A percentile compares a stretch with the other conserved stretches of the same genome.
Conservation (phyloP, 2,113 vertebrate species). For the Python bivittatus region DNA sequence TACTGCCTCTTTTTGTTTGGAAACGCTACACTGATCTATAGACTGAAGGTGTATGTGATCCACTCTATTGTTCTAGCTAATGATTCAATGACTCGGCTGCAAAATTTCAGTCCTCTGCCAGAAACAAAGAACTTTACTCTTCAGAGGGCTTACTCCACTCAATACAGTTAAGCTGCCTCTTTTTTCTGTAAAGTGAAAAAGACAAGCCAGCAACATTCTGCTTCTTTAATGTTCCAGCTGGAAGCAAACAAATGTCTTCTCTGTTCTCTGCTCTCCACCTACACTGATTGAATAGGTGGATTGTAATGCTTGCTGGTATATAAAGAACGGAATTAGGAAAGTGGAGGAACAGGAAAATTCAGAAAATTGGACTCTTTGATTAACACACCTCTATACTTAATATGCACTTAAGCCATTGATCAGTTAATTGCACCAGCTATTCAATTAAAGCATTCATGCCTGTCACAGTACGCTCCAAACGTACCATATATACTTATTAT, state of each 20-base stretch:
- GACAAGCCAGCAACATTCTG: neutral
- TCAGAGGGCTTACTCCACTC: neutral
- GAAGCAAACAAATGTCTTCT: slow-evolving; percentile 25
- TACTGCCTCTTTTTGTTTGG: neutral
- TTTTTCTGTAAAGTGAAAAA: slow-evolving; percentile 1
- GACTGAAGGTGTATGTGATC: neutral
- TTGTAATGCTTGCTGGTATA: neutral
- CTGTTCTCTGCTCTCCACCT: slow-evolving; percentile 4
- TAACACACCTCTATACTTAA: slow-evolving; percentile 28
- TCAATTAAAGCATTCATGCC: slow-evolving; percentile 29
- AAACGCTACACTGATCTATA: neutral
- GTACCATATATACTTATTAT: slow-evolving; percentile 35
- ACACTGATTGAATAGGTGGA: slow-evolving; percentile 6
- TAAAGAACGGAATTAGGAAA: slow-evolving; percentile 12
- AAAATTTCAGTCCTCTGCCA: neutral
- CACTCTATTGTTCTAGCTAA: neutral
- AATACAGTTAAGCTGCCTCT: neutral
- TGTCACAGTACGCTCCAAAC: slow-evolving; percentile 24
- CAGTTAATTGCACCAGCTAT: slow-evolving; percentile 34
- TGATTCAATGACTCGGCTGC: neutral
- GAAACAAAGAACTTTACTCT: neutral
- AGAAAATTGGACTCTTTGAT: slow-evolving; percentile 19
- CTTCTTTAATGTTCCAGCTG: neutral
- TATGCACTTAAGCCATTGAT: slow-evolving; percentile 38
- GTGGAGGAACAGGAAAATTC: slow-evolving; percentile 16